Conservation (phyloP, 1,140 invertebrate species). For the Zaprionus taronus region DNA sequence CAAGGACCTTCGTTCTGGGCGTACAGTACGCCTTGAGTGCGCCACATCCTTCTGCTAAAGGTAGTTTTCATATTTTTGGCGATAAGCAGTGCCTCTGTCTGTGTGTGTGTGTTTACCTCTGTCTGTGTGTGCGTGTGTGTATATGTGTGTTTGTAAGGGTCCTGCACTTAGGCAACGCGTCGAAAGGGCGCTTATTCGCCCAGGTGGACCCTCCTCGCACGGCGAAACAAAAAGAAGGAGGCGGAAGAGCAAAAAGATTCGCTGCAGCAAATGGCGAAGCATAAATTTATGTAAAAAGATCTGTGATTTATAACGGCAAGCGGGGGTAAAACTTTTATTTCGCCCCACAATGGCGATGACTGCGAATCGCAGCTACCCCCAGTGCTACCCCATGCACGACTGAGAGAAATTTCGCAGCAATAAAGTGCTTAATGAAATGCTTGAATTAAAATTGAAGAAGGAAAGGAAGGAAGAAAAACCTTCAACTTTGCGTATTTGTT, state of each 20-base stretch:
- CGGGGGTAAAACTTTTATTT: constrained; percentile 76
- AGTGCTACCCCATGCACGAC: not conserved
- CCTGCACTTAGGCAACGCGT: constrained; percentile 62
- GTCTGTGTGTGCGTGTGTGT: constrained; percentile 25
- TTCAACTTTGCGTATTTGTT: too few relatives aligned
- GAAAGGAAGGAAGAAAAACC: too few relatives aligned
- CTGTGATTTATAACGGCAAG: constrained; percentile 74
- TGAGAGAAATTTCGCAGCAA: not conserved
- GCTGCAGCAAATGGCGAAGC: constrained; percentile 76
- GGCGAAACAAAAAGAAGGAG: constrained; percentile 24
- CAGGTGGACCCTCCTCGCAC: constrained; percentile 28
- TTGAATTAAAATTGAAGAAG: too few relatives aligned
- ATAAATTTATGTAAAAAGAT: constrained; percentile 83
- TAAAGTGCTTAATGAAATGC: not conserved
- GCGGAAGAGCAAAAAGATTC: constrained; percentile 38
- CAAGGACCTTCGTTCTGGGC: constrained; percentile 32
- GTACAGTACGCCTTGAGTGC: constrained; percentile 61
- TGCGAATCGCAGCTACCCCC: constrained; percentile 19
- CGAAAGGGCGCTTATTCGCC: constrained; percentile 20
- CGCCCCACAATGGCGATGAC: constrained; percentile 41
- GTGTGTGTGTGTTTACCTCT: constrained; percentile 18
- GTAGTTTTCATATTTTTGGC: constrained; percentile 81
- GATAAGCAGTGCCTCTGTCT: constrained; percentile 60
- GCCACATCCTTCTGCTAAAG: constrained; percentile 62
- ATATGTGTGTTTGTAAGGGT: constrained; percentile 14